phyloP scores from a whole-genome alignment of 2,113 vertebrate species.

The Podarcis cretensis region DNA sequence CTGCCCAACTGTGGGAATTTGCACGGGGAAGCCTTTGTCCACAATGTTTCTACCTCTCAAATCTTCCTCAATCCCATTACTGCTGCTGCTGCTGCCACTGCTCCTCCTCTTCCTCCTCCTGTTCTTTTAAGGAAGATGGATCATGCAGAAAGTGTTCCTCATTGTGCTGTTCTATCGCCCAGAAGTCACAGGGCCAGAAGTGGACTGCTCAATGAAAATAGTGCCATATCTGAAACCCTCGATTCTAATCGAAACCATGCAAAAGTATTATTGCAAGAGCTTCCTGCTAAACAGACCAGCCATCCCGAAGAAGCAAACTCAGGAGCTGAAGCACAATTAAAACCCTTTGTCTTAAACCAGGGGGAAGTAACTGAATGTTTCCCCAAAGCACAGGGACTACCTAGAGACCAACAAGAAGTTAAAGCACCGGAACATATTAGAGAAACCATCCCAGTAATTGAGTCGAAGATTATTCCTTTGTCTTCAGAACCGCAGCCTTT shows the following conservation, averaged over 20 bases:
- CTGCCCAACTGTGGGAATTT: constrained; percentile 80
- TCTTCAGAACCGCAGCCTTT: constrained; percentile 62
- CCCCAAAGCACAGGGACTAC: constrained; percentile 52
- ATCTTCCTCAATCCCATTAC: constrained; percentile 72
- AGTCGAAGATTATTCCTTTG: constrained; percentile 57
- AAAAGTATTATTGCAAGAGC: constrained; percentile 60
- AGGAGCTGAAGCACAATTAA: constrained; percentile 35
- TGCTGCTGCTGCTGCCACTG: constrained; percentile 16
- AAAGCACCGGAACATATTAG: constrained; percentile 25
- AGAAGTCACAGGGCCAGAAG: constrained; percentile 52
- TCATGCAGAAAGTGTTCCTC: constrained; percentile 27
- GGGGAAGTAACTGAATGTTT: constrained; percentile 42
- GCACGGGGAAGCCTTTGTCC: constrained; percentile 73
- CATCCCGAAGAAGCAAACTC: constrained; percentile 36
- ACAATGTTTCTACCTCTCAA: constrained; percentile 81
- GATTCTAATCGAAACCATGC: constrained; percentile 56
- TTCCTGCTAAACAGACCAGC: constrained; percentile 27
- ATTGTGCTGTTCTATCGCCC: constrained; percentile 57
- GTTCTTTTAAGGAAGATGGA: constrained; percentile 31
- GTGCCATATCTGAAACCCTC: constrained; percentile 60
- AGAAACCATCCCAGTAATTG: constrained; percentile 52
- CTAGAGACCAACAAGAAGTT: constrained; percentile 41
- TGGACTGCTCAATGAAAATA: constrained; percentile 33
- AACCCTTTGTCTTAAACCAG: constrained; percentile 6
- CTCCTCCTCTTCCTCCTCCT: neutral